A percentile compares a stretch with the other conserved stretches of the same genome.
Conservation (phyloP, 2,797 vertebrate genomes). For the Poeciliopsis paucimaculata region DNA sequence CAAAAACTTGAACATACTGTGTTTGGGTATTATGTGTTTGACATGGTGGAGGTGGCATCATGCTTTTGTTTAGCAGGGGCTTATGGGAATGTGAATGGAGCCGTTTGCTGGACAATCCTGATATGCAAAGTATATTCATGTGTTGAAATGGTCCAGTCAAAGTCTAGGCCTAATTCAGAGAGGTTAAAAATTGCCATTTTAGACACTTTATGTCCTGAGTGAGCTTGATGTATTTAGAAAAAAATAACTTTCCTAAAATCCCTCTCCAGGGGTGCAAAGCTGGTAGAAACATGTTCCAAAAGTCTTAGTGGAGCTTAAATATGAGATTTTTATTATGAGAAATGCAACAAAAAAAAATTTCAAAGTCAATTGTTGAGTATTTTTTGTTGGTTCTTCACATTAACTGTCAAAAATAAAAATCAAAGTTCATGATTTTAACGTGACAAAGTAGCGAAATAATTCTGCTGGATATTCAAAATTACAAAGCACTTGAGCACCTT, state of each 20-base stretch:
- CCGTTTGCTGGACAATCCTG: background rate
- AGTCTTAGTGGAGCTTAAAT: background rate
- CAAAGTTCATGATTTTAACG: background rate
- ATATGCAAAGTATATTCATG: background rate
- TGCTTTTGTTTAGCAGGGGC: background rate
- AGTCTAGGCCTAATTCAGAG: background rate
- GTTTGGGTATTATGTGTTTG: background rate
- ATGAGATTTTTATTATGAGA: too few species aligned
- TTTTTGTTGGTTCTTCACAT: background rate
- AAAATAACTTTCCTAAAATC: background rate
- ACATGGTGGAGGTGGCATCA: background rate
- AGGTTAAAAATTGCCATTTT: background rate
- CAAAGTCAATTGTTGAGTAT: background rate
- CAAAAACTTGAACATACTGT: background rate
- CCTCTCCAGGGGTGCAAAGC: background rate
- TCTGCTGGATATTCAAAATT: slow-evolving; percentile 74
- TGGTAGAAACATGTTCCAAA: background rate
- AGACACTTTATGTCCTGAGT: background rate
- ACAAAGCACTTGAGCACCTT: slow-evolving; percentile 92
- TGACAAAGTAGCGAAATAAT: background rate
- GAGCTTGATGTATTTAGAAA: background rate
- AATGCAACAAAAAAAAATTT: background rate
- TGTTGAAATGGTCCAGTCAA: background rate
- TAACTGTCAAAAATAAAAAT: background rate
- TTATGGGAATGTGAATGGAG: background rate